Evolutionary conservation across 2,888 invertebrate species (phyloP), one percentile per base, ranked within the genome.

Genomic region (Coleophora flavipennella): DNA sequence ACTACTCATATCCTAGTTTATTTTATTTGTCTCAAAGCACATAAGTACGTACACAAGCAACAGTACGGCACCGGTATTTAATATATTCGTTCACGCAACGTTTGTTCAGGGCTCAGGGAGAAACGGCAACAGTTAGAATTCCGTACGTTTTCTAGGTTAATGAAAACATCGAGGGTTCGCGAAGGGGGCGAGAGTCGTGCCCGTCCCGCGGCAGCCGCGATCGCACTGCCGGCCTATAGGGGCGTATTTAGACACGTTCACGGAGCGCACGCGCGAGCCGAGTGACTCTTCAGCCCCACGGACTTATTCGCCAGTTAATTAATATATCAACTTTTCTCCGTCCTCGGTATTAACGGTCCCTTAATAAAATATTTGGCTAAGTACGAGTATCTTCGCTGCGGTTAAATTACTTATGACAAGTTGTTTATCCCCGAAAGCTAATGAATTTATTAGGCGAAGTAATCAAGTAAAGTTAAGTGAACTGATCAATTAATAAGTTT

Each of bases 241-340:
- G 76, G 74, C 73, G 76, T 75, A 69, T 66, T 66, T 63, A 60
- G 59, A 65, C 55, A 55, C 50, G 46, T 55, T 55, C 59, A 57
- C 55, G 67, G 35, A 72, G 80, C 83, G 83, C 83, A 46, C 80
- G 83, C 83, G 83, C 70, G 57, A 72, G 61, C 67, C 53, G 62
- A 79, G 77, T 78, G 77, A 80, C 78, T 79, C 78, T 74, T 78
- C 67, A 63, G 64, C 67, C 67, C 71, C 68, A 69, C 74, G 61
- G 78, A 78, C 79, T 81, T 78, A 76, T 76, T 78, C 78, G 71
- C 68, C 61, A 78, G 78, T 80, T 81, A 83, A 83, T 83, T 83
- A 83, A 80, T 81, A 80, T 78, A 79, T 79, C 76, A 83, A 81
- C 79, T 80, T 83, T 81, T 78, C 71, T 67, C 60, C 64, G 55